Percentiles rank a stretch among this genome's conserved stretches.
Conservation (phyloP, 2,888 invertebrate genomes). For the Tetragnatha montana region DNA sequence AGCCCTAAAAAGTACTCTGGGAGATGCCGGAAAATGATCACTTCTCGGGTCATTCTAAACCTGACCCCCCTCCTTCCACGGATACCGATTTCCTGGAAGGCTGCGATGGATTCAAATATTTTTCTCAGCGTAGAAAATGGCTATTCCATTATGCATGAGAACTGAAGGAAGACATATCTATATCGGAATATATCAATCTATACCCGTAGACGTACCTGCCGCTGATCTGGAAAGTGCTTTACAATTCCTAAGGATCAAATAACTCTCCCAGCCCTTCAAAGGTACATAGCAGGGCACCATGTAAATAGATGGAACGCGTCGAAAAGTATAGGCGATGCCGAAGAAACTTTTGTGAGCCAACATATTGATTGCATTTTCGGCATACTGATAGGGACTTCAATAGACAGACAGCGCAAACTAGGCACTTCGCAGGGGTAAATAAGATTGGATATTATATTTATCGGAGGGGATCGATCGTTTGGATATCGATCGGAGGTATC, state of each 20-base stretch:
- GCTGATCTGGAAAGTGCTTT: conserved; percentile 69
- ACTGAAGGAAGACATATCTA: conserved; percentile 69
- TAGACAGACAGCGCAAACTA: conserved; percentile 13
- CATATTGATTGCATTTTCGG: conserved; percentile 68
- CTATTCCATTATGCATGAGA: conserved; percentile 70
- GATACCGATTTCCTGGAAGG: conserved; percentile 45
- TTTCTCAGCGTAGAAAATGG: conserved; percentile 66
- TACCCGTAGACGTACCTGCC: conserved; percentile 69
- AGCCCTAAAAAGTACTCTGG: not conserved
- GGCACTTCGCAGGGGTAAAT: conserved; percentile 42
- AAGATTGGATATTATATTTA: conserved; percentile 14
- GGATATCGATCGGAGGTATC: not conserved
- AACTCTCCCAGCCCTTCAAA: conserved; percentile 53
- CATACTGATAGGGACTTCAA: conserved; percentile 36
- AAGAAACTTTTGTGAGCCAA: conserved; percentile 65
- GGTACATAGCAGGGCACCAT: conserved; percentile 56
- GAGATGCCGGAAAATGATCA: conserved; percentile 48
- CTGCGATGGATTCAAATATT: conserved; percentile 68
- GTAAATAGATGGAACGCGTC: conserved; percentile 64
- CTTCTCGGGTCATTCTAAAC: conserved; percentile 60
- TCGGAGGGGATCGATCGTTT: not conserved
- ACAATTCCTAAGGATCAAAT: conserved; percentile 70
- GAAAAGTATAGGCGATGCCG: conserved; percentile 49
- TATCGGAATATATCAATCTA: conserved; percentile 70
- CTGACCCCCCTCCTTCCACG: conserved; percentile 55